Evolutionary conservation across 2,888 invertebrate genomes (phyloP), one percentile per base, ranked within the genome.

Genomic region (Acleris holmiana): DNA sequence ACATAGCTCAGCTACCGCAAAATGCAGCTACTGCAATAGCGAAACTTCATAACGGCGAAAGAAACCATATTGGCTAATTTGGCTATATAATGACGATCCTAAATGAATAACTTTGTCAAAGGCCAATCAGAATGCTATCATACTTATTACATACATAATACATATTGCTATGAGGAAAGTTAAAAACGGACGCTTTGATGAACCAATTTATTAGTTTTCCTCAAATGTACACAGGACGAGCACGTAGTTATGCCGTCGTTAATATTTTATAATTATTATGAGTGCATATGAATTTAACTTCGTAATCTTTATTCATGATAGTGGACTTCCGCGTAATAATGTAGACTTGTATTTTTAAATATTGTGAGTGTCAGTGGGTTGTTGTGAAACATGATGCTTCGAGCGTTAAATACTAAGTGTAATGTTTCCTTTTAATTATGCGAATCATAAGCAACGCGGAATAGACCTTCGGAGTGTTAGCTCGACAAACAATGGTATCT

Each of bases 401-500:
- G 19, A 15, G 19, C 40, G 48, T 35, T 48, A 61, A 53, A 48
- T 40, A 47, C 21, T 17, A 18, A 46, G 51, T 67, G 68, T 68
- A 68, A 67, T 66, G 61, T 66, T 67, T 66, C 47, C 46, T 8
- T 48, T 49, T 58, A 49, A 35, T 40, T 19, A 47, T 46, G 48
- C 25, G 23, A 50, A 18, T 25, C 46, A 6, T 46, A 10, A 49
- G 19, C 10, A 56, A 58, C 35, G 63, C 55, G 54, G 62, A 57
- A 71, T 74, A 73, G 71, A 75, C 76, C 75, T 73, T 75, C 69
- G 53, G 59, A 55, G 55, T 64, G 63, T 67, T 65, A 71, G 66
- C 69, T 73, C 63, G 70, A 69, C 74, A 80, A 81, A 83, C 81
- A 82, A 83, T 75, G 76, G 77, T 71, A 68, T 76, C 72, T 80